Evolutionary conservation across 1,140 invertebrate genomes (phyloP).

Genomic region (Lasaia peninsularis): DNA sequence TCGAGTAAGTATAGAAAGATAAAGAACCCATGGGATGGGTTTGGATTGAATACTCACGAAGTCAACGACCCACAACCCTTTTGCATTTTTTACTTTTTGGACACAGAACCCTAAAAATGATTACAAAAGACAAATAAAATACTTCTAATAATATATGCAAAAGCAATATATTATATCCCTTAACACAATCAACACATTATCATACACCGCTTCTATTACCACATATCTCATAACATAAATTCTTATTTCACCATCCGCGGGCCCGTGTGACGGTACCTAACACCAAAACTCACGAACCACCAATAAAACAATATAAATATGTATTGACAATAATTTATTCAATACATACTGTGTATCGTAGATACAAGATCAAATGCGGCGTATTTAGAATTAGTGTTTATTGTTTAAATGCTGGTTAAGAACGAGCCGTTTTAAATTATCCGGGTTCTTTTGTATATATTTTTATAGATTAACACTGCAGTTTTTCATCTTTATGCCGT

Average conservation of each 20-base stretch:
- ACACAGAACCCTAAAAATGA: no score
- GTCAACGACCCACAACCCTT: no score
- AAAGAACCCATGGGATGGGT: no score
- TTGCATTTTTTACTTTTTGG: no score
- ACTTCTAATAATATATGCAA: slow-evolving; percentile 14
- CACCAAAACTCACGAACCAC: slow-evolving; percentile 54
- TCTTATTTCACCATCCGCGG: slow-evolving; percentile 45
- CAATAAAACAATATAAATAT: slow-evolving; percentile 71
- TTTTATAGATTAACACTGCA: no score
- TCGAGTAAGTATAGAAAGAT: no score
- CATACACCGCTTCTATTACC: slow-evolving; percentile 35
- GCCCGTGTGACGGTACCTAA: slow-evolving; percentile 49
- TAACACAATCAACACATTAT: slow-evolving; percentile 35
- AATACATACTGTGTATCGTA: slow-evolving; percentile 27
- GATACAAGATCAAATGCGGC: slow-evolving; percentile 23
- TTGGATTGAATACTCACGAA: no score
- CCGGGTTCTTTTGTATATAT: no score
- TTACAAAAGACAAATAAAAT: background rate
- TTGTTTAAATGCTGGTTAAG: slow-evolving; percentile 7
- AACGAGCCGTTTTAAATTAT: background rate
- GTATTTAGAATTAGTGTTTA: slow-evolving; percentile 32
- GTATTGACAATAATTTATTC: slow-evolving; percentile 70
- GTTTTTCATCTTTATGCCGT: no score
- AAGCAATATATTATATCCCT: slow-evolving; percentile 20
- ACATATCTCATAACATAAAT: slow-evolving; percentile 41